Base-by-base conservation (phyloP, 2,113 vertebrate species). In the Etia nguti region DNA sequence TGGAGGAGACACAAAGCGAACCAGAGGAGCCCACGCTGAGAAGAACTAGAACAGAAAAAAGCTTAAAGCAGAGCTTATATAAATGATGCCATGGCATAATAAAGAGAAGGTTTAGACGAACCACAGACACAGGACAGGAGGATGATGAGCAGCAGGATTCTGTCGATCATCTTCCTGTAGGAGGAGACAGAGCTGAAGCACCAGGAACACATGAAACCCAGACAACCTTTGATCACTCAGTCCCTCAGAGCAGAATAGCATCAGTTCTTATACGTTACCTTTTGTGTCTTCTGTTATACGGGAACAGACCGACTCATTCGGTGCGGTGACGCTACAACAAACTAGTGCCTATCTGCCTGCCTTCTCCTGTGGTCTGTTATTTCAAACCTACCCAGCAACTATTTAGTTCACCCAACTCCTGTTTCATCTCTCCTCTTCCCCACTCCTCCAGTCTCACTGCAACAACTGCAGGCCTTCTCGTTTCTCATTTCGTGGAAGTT, bases 321-420 rank as follows among this genome's bases (percentile, higher is more conserved):
- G 43, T 10, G 31, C 15, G 13, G 24, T 5, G 3, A 29, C 24
- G 10, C 68, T 48, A 16, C 68, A 31, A 48, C 43, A 2, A 20
- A 48, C 43, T 0, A 5, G 41, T 46, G 65, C 55, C 12, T 22
- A 2, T 7, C 50, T 12, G 10, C 54, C 20, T 13, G 54, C 10
- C n/a, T 24, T 3, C 29, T 60, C 26, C 31, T 0, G 1, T n/a
- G n/a, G 15, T 11, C 70, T 75, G 70, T 20, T 75, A 75, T 75
- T 75, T 75, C 43, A 75, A 50, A 50, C 15, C 43, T 48, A 7
- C 9, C 70, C 43, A 75, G 70, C 16, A 75, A 48, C 4, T 75
- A 75, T 75, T 75, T 75, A 26, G 15, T 75, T 75, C 70, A 20
- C 43, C 43, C 70, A 5, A 8, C 70, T 75, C 70, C 70, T 31